Base-by-base conservation (phyloP, 2,797 vertebrate genomes). In the Tragelaphus oryx region DNA sequence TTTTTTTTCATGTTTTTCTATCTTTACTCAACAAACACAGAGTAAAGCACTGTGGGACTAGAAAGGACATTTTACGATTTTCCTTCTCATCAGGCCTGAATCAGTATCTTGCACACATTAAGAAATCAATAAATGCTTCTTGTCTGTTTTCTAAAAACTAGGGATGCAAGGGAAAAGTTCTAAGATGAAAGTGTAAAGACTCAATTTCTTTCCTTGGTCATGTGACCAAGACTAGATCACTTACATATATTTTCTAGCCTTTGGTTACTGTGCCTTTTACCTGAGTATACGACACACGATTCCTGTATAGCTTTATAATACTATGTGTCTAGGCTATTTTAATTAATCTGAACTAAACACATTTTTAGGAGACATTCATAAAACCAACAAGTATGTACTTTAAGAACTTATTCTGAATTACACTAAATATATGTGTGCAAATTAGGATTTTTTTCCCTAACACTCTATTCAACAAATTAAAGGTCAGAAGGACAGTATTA, bases 401-500 rank as follows among this genome's bases (percentile, higher is more conserved):
- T 57, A 28, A 57, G 95, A 89, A 81, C 18, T 24, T 46, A 54
- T 93, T 94, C 75, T 62, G 37, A 94, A 76, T 74, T 80, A 44
- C 8, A 76, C 16, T 85, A 95, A 91, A 65, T 79, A 89, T 79
- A 96, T 1, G 5, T 18, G 71, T 22, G 9, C 18, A 65, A 95
- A 93, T 78, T 82, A 92, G 65, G 26, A 33, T 85, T 87, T 95
- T 41, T 41, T 84, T 93, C 5, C 46, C n/a, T 84, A 89, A 94
- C 12, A 62, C 22, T 44, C 8, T 85, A 75, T 96, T 96, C 11
- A 50, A 65, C 89, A 97, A 98, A 89, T 87, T 78, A 97, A 98
- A 98, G 97, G 97, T 98, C 95, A 98, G 92, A 97, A 94, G 97
- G 95, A 97, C 88, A 96, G 95, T 96, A 96, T 97, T 96, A 95